Percentiles rank a stretch among this genome's conserved stretches.
These are phyloP conservation scores for Pseudomugil gertrudae DNA, from an alignment of 2,797 vertebrate species.

Conservation along the genomic window DNA sequence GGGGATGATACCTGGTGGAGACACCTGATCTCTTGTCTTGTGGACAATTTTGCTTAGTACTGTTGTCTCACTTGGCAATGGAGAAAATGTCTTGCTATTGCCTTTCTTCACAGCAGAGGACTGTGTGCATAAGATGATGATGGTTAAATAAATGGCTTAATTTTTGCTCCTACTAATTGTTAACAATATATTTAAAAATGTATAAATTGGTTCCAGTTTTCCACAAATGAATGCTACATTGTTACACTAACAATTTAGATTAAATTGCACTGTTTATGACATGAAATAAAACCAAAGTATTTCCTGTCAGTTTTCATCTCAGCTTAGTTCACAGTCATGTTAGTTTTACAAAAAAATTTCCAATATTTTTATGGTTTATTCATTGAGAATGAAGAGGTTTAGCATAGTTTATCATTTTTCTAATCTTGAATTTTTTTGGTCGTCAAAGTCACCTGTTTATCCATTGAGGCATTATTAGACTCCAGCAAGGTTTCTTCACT, in stretches of 20 bases:
- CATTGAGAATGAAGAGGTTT: not conserved
- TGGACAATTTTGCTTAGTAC: not conserved
- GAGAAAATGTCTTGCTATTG: constrained; percentile 53
- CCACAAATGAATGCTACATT: too few species aligned
- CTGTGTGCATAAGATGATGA: constrained; percentile 46
- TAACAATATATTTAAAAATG: not conserved
- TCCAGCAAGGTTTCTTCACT: constrained; percentile 59
- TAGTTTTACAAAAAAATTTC: not conserved
- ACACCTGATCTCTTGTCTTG: constrained; percentile 36
- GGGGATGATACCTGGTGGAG: constrained; percentile 73
- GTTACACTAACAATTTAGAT: too few species aligned
- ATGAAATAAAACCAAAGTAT: too few species aligned
- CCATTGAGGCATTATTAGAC: constrained; percentile 60
- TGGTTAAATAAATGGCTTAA: not conserved
- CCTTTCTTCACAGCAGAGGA: constrained; percentile 72
- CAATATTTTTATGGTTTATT: not conserved
- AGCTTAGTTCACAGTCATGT: not conserved
- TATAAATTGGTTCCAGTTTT: not conserved
- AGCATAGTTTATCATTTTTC: not conserved
- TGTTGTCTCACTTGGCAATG: constrained; percentile 34
- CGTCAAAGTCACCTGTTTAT: constrained; percentile 48
- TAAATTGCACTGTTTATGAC: too few species aligned
- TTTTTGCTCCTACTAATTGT: not conserved
- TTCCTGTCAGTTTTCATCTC: not conserved
- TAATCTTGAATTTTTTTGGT: not conserved